Conservation (phyloP, 2,797 vertebrate genomes). For the Caiman crocodilus region DNA sequence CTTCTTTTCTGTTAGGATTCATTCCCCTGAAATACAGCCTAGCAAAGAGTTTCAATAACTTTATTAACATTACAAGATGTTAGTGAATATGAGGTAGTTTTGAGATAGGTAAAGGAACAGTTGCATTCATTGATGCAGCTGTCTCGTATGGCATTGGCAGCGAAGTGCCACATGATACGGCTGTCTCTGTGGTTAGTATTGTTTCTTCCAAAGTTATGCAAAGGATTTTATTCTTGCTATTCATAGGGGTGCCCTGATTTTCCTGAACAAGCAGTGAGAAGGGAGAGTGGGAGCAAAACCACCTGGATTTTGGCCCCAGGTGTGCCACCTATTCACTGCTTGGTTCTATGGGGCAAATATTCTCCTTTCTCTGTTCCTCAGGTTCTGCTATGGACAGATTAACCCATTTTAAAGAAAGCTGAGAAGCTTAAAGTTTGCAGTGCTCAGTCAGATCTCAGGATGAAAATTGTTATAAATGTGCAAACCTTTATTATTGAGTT, state of each 20-base stretch:
- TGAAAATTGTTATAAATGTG: neutral
- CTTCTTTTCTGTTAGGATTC: neutral
- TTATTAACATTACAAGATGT: neutral
- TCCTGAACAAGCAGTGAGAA: neutral
- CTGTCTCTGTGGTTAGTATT: neutral
- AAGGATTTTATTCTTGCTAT: neutral
- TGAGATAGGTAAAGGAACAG: neutral
- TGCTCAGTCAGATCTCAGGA: neutral
- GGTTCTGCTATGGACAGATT: neutral
- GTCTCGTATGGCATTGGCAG: neutral
- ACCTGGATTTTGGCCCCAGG: neutral
- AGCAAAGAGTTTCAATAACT: neutral
- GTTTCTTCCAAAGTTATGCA: neutral
- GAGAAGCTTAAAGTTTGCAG: conserved; percentile 24
- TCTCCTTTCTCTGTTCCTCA: conserved; percentile 21
- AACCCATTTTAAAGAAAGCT: conserved; percentile 34
- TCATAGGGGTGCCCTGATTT: neutral
- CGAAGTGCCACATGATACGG: neutral
- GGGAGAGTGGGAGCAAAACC: neutral
- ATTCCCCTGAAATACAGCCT: conserved; percentile 1
- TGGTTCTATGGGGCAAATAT: conserved; percentile 6
- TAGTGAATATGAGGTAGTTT: neutral
- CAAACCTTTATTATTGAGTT: neutral
- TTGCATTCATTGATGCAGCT: neutral
- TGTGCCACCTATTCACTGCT: conserved; percentile 14